A percentile compares a stretch with the other conserved stretches of the same genome.
These are phyloP conservation scores for Tetrax tetrax DNA, from an alignment of 2,113 vertebrate species.

Conservation along the genomic window DNA sequence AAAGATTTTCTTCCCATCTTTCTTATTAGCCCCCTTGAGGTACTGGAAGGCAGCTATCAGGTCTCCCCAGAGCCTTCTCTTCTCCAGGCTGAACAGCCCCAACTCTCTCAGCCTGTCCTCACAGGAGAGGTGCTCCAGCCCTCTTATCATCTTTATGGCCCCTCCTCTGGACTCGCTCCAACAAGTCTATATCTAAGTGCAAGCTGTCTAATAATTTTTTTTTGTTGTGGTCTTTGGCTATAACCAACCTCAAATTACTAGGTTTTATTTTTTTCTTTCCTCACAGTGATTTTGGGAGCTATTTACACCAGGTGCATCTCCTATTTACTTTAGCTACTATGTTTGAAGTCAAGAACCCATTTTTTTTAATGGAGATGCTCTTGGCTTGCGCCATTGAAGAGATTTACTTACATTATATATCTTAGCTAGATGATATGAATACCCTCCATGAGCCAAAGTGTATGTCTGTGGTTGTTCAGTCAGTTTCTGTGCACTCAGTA, in stretches of 20 bases:
- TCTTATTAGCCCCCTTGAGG: too few species aligned
- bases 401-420: rapidly evolving
- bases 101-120: too few species aligned
- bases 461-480: background rate
- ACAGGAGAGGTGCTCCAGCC: too few species aligned
- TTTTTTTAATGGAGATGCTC: background rate
- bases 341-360: background rate
- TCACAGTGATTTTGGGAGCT: background rate
- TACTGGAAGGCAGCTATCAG: too few species aligned
- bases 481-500: background rate
- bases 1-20: too few species aligned
- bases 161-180: too few species aligned
- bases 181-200: background rate
- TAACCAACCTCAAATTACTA: background rate
- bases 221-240: background rate
- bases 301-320: background rate
- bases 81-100: too few species aligned
- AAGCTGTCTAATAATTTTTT: background rate
- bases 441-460: background rate
- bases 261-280: rapidly evolving
- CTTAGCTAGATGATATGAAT: background rate
- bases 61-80: too few species aligned
- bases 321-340: background rate
- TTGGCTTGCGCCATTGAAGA: background rate
- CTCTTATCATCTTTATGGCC: too few species aligned